Percentiles rank a stretch among this genome's conserved stretches.
Evolutionary conservation across 2,888 invertebrate genomes (phyloP).

Genomic region (Troides oblongomaculatus): DNA sequence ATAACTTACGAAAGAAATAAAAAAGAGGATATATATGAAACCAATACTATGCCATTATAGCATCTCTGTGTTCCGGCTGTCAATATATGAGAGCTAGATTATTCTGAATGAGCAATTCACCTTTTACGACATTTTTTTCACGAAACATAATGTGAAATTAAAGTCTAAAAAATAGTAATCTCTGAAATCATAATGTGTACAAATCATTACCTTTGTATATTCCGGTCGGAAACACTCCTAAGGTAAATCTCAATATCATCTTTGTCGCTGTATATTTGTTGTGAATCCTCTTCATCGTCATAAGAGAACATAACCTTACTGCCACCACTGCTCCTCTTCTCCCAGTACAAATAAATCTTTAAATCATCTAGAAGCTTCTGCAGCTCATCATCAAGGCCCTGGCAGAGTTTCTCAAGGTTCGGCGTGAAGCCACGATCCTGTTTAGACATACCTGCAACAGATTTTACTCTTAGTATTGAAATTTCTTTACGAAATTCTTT

Average conservation of each 20-base stretch:
- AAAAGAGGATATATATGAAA: too few species aligned
- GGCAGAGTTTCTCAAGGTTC: slow-evolving; percentile 85
- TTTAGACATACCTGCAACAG: slow-evolving; percentile 80
- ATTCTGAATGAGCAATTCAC: too few species aligned
- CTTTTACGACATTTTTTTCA: too few species aligned
- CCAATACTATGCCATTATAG: too few species aligned
- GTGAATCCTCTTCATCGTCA: slow-evolving; percentile 62
- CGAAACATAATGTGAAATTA: too few species aligned
- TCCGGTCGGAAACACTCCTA: slow-evolving; percentile 68
- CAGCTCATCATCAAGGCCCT: slow-evolving; percentile 82
- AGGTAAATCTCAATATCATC: slow-evolving; percentile 74
- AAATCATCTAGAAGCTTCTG: slow-evolving; percentile 84
- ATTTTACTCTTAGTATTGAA: neutral
- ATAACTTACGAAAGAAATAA: too few species aligned
- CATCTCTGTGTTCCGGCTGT: too few species aligned
- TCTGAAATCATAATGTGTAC: too few species aligned
- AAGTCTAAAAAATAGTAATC: too few species aligned
- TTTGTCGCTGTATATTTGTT: slow-evolving; percentile 71
- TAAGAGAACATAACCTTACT: slow-evolving; percentile 54
- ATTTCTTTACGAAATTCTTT: too few species aligned
- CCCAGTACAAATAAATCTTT: slow-evolving; percentile 82
- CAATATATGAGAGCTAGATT: too few species aligned
- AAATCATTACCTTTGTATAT: slow-evolving; percentile 66
- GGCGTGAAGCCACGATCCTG: slow-evolving; percentile 90
- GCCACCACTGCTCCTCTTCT: slow-evolving; percentile 52